Percentiles rank a stretch among this genome's conserved stretches.
These are phyloP conservation scores for Nanorana parkeri DNA, from an alignment of 2,113 vertebrate species.

Conservation along the genomic window DNA sequence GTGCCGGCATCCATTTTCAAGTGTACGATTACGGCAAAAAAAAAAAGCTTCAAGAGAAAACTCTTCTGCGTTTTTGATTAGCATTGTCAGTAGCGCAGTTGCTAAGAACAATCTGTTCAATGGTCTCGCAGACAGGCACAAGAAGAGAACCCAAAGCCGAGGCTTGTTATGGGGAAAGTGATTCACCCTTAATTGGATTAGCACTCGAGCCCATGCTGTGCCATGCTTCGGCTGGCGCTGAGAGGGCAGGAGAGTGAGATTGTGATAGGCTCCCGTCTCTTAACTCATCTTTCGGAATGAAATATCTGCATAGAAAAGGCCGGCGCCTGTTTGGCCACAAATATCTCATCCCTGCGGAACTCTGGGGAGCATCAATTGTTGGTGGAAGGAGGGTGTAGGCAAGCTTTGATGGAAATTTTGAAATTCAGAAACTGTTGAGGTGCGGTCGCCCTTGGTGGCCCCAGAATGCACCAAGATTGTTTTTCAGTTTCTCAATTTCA, in stretches of 20 bases:
- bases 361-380: too few species aligned
- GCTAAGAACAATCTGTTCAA: slow-evolving; percentile 28
- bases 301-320: slow-evolving; percentile 22
- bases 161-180: slow-evolving; percentile 42
- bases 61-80: slow-evolving; percentile 4
- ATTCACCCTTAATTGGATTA: slow-evolving; percentile 45
- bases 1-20: background rate
- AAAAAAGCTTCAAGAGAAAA: background rate
- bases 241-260: slow-evolving; percentile 1
- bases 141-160: slow-evolving; percentile 22
- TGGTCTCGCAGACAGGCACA: slow-evolving; percentile 7
- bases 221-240: slow-evolving; percentile 5
- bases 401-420: too few species aligned
- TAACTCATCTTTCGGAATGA: slow-evolving; percentile 20
- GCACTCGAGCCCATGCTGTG: slow-evolving; percentile 42
- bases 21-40: background rate
- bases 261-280: background rate
- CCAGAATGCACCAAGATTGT: too few species aligned
- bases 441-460: too few species aligned
- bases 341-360: too few species aligned
- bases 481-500: too few species aligned
- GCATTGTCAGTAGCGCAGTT: slow-evolving; percentile 10
- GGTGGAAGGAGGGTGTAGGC: too few species aligned
- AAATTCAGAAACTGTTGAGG: too few species aligned
- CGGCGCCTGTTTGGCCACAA: background rate